Base-by-base conservation (phyloP, 1,140 invertebrate genomes). In the Linepithema humile region DNA sequence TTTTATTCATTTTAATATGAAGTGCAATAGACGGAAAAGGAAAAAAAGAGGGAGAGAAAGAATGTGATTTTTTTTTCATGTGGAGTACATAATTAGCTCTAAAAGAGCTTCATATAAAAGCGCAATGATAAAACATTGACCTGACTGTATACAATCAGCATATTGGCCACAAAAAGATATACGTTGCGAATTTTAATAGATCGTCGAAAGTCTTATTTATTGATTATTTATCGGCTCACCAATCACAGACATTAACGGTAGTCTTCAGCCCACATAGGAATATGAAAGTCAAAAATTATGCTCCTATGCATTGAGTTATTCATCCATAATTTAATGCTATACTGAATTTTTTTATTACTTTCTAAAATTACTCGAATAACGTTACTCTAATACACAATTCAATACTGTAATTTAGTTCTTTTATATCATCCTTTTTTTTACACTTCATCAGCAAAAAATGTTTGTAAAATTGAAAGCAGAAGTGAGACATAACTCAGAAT, bases 1-100 rank as follows among this genome's bases (percentile, higher is more conserved):
- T 69, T 69, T 67, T 23, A 57, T 53, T 40, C 43, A 53, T 32
- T 50, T 69, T 48, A 77, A 23, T 10, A 12, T 12, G 32, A 67
- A 17, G 10, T 10, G 2, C 23, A 5, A 20, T 59, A n/a, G 10
- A 74, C 5, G 40, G 29, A 77, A 23, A 23, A 40, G 38, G 38
- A 35, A 20, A 17, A n/a, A 9, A 6, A 55, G 20, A n/a, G 20
- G 10, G 20, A 72, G 32, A 17, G 12, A 23, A 35, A 60, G 23
- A 10, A 4, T 12, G 9, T 9, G 6, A n/a, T 17, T 43, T 67
- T 55, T 69, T 78, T 45, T 69, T 5, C 12, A n/a, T 1, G 1
- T 12, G 3, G 0, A 45, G 15, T 9, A 45, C 43, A 53, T 17
- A n/a, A 67, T 67, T 32, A 38, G 9, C 17, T 26, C 10, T n/a